These are phyloP conservation scores for Rhopilema esculentum DNA, from an alignment of 30 jellyfish, hydroid and myxozoan species.

Conservation along the genomic window DNA sequence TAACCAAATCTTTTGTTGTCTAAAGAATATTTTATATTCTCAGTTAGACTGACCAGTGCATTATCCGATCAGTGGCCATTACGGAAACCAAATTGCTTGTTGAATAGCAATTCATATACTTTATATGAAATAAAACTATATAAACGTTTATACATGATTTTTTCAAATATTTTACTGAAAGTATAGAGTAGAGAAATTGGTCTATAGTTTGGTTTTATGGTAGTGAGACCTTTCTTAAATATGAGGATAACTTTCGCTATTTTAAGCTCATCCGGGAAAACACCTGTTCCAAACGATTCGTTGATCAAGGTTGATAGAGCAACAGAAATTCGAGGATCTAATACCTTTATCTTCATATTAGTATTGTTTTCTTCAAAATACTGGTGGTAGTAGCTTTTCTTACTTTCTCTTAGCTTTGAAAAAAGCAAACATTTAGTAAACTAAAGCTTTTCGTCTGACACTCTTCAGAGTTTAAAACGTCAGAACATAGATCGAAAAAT, in stretches of 20 bases:
- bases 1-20: constrained; percentile 48
- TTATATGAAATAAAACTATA: constrained; percentile 44
- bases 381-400: not conserved
- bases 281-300: constrained; percentile 24
- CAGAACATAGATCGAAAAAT: too few species aligned
- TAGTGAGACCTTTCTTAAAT: constrained; percentile 58
- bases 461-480: too few species aligned
- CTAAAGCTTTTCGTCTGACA: too few species aligned
- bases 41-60: constrained; percentile 62
- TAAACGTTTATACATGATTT: constrained; percentile 59
- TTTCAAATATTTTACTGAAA: constrained; percentile 35
- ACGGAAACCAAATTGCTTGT: constrained; percentile 63
- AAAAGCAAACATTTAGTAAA: too few species aligned
- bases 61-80: constrained; percentile 67
- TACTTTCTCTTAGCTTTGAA: too few species aligned
- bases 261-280: constrained; percentile 43
- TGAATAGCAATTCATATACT: constrained; percentile 32
- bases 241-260: constrained; percentile 56
- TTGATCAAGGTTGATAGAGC: constrained; percentile 31
- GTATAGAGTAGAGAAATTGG: constrained; percentile 64
- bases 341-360: constrained; percentile 7
- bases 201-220: constrained; percentile 40
- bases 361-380: not conserved
- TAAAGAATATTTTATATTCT: constrained; percentile 53
- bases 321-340: constrained; percentile 30